Base-by-base conservation (phyloP, 2,113 vertebrate genomes). In the Psittacara wagleri region DNA sequence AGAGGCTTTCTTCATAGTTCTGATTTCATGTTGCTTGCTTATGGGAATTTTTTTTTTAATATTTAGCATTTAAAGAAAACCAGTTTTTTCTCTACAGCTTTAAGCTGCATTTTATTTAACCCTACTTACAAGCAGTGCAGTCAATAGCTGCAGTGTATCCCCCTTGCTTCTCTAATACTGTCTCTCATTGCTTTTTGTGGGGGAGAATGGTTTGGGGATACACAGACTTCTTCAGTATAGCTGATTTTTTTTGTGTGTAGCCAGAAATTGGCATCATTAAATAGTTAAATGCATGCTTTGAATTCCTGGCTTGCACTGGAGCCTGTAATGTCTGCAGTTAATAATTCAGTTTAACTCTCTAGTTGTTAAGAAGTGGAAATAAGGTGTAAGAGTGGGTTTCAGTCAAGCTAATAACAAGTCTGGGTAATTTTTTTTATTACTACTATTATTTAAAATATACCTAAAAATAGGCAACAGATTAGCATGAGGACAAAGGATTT, bases 301-400 rank as follows among this genome's bases (percentile, higher is more conserved):
- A 97, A 99, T 99, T 99, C 99, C 98, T 98, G 90, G 87, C 96
- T 97, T 98, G 97, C 98, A 98, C 90, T 97, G 97, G 97, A 98
- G 98, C 98, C 96, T 98, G 95, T 98, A 98, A 98, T 98, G 97
- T 96, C 96, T 95, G 94, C 83, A 94, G 89, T 88, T 96, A 95
- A 94, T 94, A 87, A 88, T 94, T 97, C 91, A 90, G 74, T 94
- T 94, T 94, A 96, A 94, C 73, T 88, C 48, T 87, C 59, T 85
- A 54, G 68, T 62, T 75, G 59, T 94, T 92, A 89, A 87, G 72
- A 69, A 88, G 51, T 83, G 79, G 62, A 49, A 91, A 64, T 70
- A 79, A 63, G 76, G 86, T 81, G 69, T 90, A 88, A 68, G 55
- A 63, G 66, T 61, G 49, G 55, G 66, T 97, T 97, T 94, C 62